Evolutionary conservation across 1,140 invertebrate species (phyloP).

Genomic region (Argopecten irradians): DNA sequence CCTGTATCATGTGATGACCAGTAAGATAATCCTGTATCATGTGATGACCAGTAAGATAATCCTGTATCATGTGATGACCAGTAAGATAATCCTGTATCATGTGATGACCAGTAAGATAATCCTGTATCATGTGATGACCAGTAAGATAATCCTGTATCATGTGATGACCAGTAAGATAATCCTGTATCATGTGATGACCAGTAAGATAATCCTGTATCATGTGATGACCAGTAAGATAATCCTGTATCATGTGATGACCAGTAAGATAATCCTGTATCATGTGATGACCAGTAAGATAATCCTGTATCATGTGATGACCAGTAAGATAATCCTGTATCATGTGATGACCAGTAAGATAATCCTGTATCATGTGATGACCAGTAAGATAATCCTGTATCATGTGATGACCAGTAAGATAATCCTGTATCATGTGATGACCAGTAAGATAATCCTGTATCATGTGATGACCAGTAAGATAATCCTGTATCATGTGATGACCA

Average conservation of each 20-base stretch:
- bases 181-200: background rate
- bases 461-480: background rate
- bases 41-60: background rate
- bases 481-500: background rate
- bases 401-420: background rate
- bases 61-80: background rate
- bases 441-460: background rate
- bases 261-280: background rate
- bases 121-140: background rate
- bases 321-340: background rate
- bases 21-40: background rate
- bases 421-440: background rate
- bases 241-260: background rate
- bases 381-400: background rate
- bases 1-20: background rate
- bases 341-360: background rate
- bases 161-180: background rate
- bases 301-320: background rate
- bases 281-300: background rate
- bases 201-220: background rate
- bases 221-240: background rate
- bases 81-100: background rate
- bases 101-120: background rate
- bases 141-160: background rate
- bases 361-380: background rate